These are phyloP conservation scores for Ormyrus nitidulus DNA, from an alignment of 2,888 invertebrate species.

Conservation along the genomic window DNA sequence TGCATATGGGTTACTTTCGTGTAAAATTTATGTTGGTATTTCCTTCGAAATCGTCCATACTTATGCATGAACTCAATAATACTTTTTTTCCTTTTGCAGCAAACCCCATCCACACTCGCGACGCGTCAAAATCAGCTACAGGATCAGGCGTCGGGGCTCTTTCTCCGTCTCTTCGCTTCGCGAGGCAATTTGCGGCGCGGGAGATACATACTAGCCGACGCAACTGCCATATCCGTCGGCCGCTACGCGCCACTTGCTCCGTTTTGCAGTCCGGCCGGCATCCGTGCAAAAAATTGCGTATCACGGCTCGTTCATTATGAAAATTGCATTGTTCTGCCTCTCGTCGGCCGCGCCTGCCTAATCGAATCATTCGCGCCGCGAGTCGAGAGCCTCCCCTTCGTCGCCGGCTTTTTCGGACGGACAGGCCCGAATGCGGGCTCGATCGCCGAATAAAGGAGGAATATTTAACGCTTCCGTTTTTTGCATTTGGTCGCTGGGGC, in stretches of 20 bases:
- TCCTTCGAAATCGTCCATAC: slow-evolving; percentile 12
- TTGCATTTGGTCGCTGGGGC: no score
- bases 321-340: slow-evolving; percentile 39
- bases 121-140: no score
- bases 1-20: slow-evolving; percentile 50
- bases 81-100: no score
- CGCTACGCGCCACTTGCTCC: slow-evolving; percentile 30
- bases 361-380: slow-evolving; percentile 51
- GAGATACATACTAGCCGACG: not conserved
- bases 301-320: slow-evolving; percentile 50
- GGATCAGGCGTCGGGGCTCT: not conserved
- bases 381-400: not conserved
- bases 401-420: not conserved
- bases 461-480: no score
- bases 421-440: no score
- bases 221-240: not conserved
- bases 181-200: slow-evolving; percentile 41
- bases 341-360: slow-evolving; percentile 3
- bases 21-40: slow-evolving; percentile 32
- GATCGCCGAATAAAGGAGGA: no score
- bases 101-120: no score
- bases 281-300: slow-evolving; percentile 50
- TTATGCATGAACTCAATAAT: not conserved
- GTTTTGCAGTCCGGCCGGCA: not conserved
- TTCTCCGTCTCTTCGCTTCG: not conserved